phyloP scores from a whole-genome alignment of 2,113 vertebrate species.

The Nothoprocta pentlandii region DNA sequence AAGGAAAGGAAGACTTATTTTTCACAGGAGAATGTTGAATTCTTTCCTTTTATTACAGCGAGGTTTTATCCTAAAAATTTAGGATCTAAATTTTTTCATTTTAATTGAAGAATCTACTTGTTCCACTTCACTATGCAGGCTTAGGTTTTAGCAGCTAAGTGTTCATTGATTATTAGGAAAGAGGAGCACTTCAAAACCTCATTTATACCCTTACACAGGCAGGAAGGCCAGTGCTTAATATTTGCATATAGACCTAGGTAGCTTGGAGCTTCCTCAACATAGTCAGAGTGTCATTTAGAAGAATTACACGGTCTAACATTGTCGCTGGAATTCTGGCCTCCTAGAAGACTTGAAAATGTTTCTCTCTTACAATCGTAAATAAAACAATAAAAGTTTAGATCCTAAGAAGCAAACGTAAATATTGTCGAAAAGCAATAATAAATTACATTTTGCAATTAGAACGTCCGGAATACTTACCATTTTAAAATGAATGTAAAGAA shows the following conservation, averaged over 20 bases:
- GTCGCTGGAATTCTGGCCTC: neutral
- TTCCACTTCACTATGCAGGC: neutral
- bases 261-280: neutral
- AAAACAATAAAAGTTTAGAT: neutral
- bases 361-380: neutral
- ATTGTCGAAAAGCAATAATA: neutral
- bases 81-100: neutral
- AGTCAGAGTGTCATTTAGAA: neutral
- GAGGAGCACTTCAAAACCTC: neutral
- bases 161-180: neutral
- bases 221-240: neutral
- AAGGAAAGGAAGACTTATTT: neutral
- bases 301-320: neutral
- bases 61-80: neutral
- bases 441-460: neutral
- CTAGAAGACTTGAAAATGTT: neutral
- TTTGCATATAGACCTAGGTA: neutral
- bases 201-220: neutral
- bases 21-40: neutral
- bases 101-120: neutral
- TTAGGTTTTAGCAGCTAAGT: neutral
- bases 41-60: neutral
- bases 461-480: neutral
- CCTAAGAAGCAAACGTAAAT: constrained; percentile 14
- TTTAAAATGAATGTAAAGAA: constrained; percentile 33